These are phyloP conservation scores for Halictus rubicundus DNA, from an alignment of 1,140 invertebrate species.

Conservation along the genomic window DNA sequence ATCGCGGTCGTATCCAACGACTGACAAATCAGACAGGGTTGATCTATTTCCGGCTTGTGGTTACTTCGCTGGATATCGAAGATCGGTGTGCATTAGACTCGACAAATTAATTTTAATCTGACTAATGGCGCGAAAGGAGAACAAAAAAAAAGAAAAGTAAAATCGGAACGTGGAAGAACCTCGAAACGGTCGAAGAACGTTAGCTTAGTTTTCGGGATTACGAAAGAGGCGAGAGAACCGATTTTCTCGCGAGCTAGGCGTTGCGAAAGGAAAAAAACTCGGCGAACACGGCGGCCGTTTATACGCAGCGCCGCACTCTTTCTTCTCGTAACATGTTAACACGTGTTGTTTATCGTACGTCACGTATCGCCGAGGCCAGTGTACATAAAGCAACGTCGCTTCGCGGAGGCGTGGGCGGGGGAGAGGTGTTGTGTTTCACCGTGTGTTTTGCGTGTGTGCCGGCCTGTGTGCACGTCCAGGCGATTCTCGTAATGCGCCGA, in stretches of 20 bases:
- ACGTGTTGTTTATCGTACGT: conserved; percentile 67
- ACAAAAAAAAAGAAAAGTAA: no score
- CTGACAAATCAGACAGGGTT: conserved; percentile 55
- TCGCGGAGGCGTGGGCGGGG: not conserved
- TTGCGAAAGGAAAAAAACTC: not conserved
- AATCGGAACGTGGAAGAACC: no score
- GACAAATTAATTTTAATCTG: no score
- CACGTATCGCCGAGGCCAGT: conserved; percentile 55
- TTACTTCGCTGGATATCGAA: not conserved
- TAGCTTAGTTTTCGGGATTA: no score
- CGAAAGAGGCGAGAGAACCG: no score
- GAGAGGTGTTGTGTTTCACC: conserved; percentile 22
- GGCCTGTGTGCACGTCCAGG: conserved; percentile 18
- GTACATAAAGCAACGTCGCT: conserved; percentile 46
- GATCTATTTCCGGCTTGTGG: conserved; percentile 50
- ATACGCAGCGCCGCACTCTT: conserved; percentile 17
- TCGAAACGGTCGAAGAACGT: no score
- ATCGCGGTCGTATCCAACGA: conserved; percentile 60
- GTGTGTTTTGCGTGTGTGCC: not conserved
- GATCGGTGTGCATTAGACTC: not conserved
- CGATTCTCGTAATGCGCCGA: conserved; percentile 49
- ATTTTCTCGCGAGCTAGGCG: not conserved
- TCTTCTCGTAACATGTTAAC: conserved; percentile 50
- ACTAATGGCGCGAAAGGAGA: no score
- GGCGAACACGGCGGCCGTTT: not conserved